Percentiles rank a stretch among this genome's conserved stretches.
These are phyloP conservation scores for Psettodes erumei DNA, from an alignment of 2,113 vertebrate species.

Conservation along the genomic window DNA sequence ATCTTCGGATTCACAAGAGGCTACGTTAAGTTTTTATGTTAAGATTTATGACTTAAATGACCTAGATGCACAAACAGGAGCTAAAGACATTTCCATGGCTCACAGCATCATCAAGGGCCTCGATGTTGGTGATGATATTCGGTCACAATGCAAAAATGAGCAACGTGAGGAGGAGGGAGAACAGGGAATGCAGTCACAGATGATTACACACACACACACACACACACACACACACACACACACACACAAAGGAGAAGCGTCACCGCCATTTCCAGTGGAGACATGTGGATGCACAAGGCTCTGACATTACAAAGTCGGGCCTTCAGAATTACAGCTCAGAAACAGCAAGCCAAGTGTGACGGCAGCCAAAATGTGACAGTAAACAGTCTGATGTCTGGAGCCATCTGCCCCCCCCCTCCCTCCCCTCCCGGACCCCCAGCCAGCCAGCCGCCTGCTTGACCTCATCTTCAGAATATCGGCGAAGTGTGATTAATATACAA, in stretches of 20 bases:
- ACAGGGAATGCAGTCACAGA: neutral
- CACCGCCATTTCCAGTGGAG: conserved; percentile 17
- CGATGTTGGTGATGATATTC: neutral
- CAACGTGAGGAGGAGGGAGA: neutral
- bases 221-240: conserved; percentile 13
- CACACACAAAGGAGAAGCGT: conserved; percentile 12
- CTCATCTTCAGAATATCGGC: conserved; percentile 4
- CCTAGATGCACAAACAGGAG: neutral
- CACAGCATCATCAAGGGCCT: neutral
- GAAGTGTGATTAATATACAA: neutral
- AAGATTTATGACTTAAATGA: conserved; percentile 1
- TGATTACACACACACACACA: conserved; percentile 14
- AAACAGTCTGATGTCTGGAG: conserved; percentile 46
- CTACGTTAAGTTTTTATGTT: neutral
- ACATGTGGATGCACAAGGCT: conserved; percentile 38
- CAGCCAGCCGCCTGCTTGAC: conserved; percentile 36
- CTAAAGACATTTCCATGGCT: neutral
- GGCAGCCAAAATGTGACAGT: conserved; percentile 41
- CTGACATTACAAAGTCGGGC: conserved; percentile 50
- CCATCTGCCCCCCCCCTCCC: conserved; percentile 21
- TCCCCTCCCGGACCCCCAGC: no score
- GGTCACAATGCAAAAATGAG: neutral
- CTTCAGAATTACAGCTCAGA: conserved; percentile 33
- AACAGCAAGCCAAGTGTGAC: conserved; percentile 54
- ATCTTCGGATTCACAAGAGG: conserved; percentile 5